These are phyloP conservation scores for Notoglanidium macrostoma DNA, from an alignment of 2,797 vertebrate genomes.

Conservation along the genomic window DNA sequence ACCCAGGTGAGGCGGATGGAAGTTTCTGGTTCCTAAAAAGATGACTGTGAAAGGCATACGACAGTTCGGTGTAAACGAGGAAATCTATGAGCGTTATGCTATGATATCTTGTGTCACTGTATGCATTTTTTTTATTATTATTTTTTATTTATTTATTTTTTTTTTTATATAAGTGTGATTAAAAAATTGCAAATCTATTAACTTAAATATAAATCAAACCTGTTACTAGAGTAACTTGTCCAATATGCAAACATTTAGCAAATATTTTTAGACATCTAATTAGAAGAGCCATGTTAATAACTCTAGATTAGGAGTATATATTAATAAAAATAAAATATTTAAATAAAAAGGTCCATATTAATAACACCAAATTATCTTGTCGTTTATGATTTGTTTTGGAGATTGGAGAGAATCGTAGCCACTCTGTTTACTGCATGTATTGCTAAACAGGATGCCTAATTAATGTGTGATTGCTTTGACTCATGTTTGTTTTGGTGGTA, in stretches of 20 bases:
- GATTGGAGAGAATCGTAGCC: background rate
- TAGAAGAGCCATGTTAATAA: background rate
- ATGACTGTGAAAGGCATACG: background rate
- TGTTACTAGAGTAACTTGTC: background rate
- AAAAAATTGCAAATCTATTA: background rate
- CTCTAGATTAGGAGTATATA: background rate
- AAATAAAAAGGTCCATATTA: background rate
- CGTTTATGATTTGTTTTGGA: background rate
- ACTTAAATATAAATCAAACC: background rate
- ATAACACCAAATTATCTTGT: background rate
- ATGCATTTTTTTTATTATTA: too few relatives aligned
- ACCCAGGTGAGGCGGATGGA: slow-evolving; percentile 79
- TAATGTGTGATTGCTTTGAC: background rate
- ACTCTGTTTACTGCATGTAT: background rate
- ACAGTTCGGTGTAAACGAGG: background rate
- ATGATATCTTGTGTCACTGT: background rate
- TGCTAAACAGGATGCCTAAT: background rate
- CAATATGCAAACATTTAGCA: background rate
- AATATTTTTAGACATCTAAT: background rate
- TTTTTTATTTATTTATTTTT: too few relatives aligned
- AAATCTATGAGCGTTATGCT: background rate
- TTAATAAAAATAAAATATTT: background rate
- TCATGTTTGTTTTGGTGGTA: background rate
- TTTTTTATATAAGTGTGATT: background rate
- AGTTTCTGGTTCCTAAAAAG: background rate